These are phyloP conservation scores for Rattus rattus DNA, from an alignment of 2,113 vertebrate species.

Conservation along the genomic window DNA sequence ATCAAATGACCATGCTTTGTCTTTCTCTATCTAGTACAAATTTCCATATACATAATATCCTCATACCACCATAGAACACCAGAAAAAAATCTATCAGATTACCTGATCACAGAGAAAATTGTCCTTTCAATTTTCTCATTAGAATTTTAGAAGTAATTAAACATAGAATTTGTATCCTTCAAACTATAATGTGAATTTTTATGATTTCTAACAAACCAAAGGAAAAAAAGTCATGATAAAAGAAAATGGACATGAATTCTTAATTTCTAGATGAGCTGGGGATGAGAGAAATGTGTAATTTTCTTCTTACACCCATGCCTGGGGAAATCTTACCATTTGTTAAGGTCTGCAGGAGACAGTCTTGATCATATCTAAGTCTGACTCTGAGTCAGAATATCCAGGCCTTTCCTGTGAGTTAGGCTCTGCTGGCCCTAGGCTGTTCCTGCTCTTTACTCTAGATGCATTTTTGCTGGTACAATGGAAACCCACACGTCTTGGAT, in stretches of 20 bases:
- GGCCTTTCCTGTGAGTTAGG: neutral
- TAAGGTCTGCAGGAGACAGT: neutral
- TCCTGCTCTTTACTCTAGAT: neutral
- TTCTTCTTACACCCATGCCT: neutral
- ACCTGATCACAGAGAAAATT: neutral
- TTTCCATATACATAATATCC: neutral
- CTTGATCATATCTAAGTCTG: neutral
- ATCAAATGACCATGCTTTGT: neutral
- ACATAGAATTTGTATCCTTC: neutral
- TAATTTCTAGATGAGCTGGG: neutral
- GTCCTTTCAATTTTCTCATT: neutral
- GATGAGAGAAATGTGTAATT: neutral
- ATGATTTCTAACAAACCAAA: neutral
- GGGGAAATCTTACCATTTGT: neutral
- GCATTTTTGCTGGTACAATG: neutral
- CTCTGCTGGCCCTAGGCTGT: neutral
- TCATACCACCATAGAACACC: neutral
- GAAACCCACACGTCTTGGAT: neutral
- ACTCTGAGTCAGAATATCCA: neutral
- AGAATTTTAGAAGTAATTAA: neutral
- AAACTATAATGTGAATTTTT: neutral
- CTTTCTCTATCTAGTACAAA: neutral
- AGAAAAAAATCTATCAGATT: neutral
- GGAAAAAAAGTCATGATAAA: neutral
- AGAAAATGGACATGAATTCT: neutral